Base-by-base conservation (phyloP, 2,113 vertebrate genomes). In the Poecilia latipinna region DNA sequence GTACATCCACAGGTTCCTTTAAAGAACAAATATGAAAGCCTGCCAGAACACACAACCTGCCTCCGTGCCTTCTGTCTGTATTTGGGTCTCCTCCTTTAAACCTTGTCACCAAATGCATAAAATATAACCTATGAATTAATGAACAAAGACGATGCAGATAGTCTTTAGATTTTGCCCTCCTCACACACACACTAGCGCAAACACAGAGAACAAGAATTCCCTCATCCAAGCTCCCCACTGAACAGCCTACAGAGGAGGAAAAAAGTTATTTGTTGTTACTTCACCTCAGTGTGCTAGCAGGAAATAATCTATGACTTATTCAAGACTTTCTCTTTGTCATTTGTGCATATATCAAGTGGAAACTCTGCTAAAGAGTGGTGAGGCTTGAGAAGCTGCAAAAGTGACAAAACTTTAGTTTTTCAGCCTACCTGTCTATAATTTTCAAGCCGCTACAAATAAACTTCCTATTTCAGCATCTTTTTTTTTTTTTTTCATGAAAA, bases 271-370 rank as follows among this genome's bases (percentile, higher is more conserved):
- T 87, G 35, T 85, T 86, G 85, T 90, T 87, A 92, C 91, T 94
- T 94, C 91, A 93, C 90, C 91, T 89, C 88, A 87, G 86, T 91
- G 85, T 90, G 87, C 89, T 88, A 89, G 83, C 86, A 93, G 90
- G 90, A 94, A 92, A 90, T 85, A 90, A 88, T 82, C 80, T 85
- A 94, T 94, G 90, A 94, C 93, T 94, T 93, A 94, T 94, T 93
- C 93, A 95, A 82, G 74, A 79, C 63, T 78, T 90, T 88, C 82
- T 86, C 78, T 90, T 93, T 93, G 92, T 92, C 84, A 87, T 87
- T 86, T 90, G 89, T 95, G 91, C 90, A 94, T 93, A 93, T 90
- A 93, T 91, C 89, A 93, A 93, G 82, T 91, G 80, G 82, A 83
- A 90, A 88, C 86, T 86, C 86, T 86, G 88, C 89, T 71, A 76